Percentiles rank a stretch among this genome's conserved stretches.
phyloP scores from a whole-genome alignment of 2,797 vertebrate genomes.

The Malacoraja senta region DNA sequence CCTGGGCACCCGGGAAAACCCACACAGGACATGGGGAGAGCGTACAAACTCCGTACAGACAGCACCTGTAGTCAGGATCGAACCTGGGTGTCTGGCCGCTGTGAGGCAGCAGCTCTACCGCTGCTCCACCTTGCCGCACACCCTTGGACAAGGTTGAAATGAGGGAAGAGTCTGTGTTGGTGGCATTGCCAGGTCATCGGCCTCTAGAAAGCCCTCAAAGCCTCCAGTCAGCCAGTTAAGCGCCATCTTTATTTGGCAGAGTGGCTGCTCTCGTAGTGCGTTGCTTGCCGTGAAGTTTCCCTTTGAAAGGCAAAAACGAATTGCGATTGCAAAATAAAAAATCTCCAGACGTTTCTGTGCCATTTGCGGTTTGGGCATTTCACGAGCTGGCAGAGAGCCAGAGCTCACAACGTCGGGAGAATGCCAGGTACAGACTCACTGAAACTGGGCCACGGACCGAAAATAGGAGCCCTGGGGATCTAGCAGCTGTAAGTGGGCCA shows the following conservation, averaged over 20 bases:
- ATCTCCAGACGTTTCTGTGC: neutral
- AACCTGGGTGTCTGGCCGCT: too few relatives aligned
- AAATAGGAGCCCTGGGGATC: conserved; percentile 10
- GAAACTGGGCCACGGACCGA: neutral
- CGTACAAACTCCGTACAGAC: too few relatives aligned
- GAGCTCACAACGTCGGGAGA: neutral
- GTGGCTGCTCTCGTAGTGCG: neutral
- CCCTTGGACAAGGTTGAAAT: neutral
- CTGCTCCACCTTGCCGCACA: too few relatives aligned
- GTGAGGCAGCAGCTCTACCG: too few relatives aligned
- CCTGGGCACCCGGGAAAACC: too few relatives aligned
- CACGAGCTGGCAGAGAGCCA: neutral
- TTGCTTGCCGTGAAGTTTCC: neutral
- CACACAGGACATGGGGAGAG: too few relatives aligned
- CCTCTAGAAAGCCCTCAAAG: neutral
- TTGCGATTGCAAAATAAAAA: neutral
- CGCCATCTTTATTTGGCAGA: neutral
- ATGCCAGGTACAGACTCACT: neutral
- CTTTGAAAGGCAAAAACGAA: neutral
- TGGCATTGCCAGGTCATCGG: neutral
- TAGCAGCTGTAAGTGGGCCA: neutral
- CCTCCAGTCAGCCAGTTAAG: too few relatives aligned
- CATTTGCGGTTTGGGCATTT: neutral
- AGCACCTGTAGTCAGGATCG: too few relatives aligned
- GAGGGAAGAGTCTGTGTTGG: neutral